Evolutionary conservation across 1,140 invertebrate genomes (phyloP).

Genomic region (Euglossa dilemma): DNA sequence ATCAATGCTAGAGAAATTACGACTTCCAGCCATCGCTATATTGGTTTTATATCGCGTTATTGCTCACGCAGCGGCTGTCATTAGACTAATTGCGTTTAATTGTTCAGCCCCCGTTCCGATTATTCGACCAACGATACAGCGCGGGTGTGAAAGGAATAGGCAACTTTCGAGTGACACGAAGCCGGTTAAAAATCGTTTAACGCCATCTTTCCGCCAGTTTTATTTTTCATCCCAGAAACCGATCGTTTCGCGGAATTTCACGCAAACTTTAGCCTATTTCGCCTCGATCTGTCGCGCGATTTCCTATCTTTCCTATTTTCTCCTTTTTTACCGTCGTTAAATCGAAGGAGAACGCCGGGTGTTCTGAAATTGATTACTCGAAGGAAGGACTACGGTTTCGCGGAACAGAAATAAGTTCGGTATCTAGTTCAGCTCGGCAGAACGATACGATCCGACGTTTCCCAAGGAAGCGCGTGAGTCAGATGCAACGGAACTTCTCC

Average conservation of each 20-base stretch:
- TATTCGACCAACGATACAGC: slow-evolving; percentile 49
- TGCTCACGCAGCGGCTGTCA: slow-evolving; percentile 36
- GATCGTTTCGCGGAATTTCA: no score
- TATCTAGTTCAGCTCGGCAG: not conserved
- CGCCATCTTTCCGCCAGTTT: not conserved
- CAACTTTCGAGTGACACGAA: slow-evolving; percentile 20
- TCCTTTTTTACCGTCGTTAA: not conserved
- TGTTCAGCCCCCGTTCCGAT: slow-evolving; percentile 53
- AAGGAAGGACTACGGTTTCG: not conserved
- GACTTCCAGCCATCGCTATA: slow-evolving; percentile 22
- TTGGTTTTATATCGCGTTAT: slow-evolving; percentile 54
- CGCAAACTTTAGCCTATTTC: no score
- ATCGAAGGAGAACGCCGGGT: not conserved
- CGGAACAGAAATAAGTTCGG: not conserved
- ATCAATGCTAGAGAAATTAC: slow-evolving; percentile 41
- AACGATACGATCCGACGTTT: not conserved
- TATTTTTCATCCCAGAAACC: not conserved
- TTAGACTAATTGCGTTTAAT: slow-evolving; percentile 61
- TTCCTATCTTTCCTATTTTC: no score
- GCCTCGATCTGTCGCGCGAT: no score
- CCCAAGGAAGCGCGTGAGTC: slow-evolving; percentile 13
- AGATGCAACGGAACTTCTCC: slow-evolving; percentile 16
- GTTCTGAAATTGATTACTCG: not conserved
- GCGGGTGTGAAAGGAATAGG: slow-evolving; percentile 31
- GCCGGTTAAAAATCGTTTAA: not conserved